These are phyloP conservation scores for Drosophila setifemur DNA, from an alignment of 1,140 invertebrate species.

Conservation along the genomic window DNA sequence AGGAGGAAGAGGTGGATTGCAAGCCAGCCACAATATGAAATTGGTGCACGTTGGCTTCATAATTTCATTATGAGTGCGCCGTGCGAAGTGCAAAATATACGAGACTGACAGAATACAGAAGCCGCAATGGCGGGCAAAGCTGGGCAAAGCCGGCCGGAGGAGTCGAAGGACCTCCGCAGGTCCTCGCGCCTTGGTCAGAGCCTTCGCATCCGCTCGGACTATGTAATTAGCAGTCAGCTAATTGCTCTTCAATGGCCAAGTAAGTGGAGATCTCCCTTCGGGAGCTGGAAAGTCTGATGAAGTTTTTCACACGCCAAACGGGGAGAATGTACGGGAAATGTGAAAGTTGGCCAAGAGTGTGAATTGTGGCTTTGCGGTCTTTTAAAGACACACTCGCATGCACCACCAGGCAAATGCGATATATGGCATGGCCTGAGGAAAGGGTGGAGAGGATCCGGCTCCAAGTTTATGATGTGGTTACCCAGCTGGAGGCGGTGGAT, in stretches of 20 bases:
- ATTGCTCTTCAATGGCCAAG: conserved; percentile 70
- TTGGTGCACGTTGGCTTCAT: conserved; percentile 75
- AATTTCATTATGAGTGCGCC: conserved; percentile 70
- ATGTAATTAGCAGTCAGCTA: conserved; percentile 73
- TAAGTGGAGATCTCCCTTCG: conserved; percentile 31
- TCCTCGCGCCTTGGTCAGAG: conserved; percentile 23
- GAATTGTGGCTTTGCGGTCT: conserved; percentile 48
- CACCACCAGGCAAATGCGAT: neutral
- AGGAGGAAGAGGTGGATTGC: neutral
- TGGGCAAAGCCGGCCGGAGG: neutral
- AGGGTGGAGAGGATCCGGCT: neutral
- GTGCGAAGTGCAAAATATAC: conserved; percentile 59
- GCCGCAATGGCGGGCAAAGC: conserved; percentile 5
- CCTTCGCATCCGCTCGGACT: conserved; percentile 52
- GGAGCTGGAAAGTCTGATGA: conserved; percentile 16
- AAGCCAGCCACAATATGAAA: conserved; percentile 62
- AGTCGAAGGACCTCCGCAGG: neutral
- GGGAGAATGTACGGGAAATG: conserved; percentile 31
- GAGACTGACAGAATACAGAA: conserved; percentile 36
- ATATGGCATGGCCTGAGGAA: neutral
- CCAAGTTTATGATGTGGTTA: conserved; percentile 47
- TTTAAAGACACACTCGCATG: conserved; percentile 31
- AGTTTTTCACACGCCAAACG: conserved; percentile 56
- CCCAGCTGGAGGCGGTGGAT: neutral
- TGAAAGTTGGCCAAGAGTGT: conserved; percentile 56